Evolutionary conservation across 2,888 invertebrate genomes (phyloP).

Genomic region (Andrena minutula): DNA sequence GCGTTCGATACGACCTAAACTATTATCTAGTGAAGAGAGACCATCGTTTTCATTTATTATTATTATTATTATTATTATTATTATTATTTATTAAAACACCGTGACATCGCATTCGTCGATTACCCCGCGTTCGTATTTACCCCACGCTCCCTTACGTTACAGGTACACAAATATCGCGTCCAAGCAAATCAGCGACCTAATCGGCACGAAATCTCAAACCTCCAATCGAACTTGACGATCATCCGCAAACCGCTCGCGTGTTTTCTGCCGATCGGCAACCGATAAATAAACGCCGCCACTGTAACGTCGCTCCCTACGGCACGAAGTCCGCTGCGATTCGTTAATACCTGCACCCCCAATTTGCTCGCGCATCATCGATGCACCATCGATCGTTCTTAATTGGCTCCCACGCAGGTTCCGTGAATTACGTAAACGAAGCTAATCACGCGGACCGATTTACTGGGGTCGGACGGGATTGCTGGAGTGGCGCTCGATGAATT

Average conservation of each 20-base stretch:
- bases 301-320: neutral
- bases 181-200: too few species aligned
- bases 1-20: too few species aligned
- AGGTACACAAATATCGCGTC: too few species aligned
- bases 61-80: too few species aligned
- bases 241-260: neutral
- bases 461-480: neutral
- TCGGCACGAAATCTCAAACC: too few species aligned
- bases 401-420: constrained; percentile 2
- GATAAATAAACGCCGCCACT: neutral
- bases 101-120: too few species aligned
- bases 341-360: constrained; percentile 24
- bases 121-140: too few species aligned
- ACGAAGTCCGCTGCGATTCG: constrained; percentile 1
- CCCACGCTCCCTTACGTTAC: too few species aligned
- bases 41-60: too few species aligned
- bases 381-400: constrained; percentile 47
- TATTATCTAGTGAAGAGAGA: too few species aligned
- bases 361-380: constrained; percentile 17
- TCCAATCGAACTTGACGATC: neutral
- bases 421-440: constrained; percentile 37
- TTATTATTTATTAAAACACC: too few species aligned
- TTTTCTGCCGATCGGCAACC: neutral
- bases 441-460: constrained; percentile 21
- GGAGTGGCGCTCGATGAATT: neutral